These are phyloP conservation scores for Aphidius colemani DNA, from an alignment of 2,888 invertebrate genomes.

Conservation along the genomic window DNA sequence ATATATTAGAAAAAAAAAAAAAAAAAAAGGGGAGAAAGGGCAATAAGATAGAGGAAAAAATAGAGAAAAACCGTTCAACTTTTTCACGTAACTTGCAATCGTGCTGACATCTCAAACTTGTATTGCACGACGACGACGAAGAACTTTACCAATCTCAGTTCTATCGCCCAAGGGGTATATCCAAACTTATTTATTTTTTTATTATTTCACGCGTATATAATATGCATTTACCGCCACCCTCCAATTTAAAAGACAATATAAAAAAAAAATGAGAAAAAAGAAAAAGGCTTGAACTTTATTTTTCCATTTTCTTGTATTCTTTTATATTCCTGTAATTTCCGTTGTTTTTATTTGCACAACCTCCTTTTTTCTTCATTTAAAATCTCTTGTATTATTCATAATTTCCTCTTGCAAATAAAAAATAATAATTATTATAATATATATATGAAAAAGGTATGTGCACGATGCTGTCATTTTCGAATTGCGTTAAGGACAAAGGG, in stretches of 20 bases:
- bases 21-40: slow-evolving; percentile 7
- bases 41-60: slow-evolving; percentile 25
- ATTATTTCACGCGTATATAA: slow-evolving; percentile 9
- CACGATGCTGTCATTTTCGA: not conserved
- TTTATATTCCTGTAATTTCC: slow-evolving; percentile 1
- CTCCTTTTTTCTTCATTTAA: not conserved
- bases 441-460: too few relatives aligned
- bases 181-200: slow-evolving; percentile 26
- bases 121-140: slow-evolving; percentile 37
- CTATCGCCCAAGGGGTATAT: slow-evolving; percentile 14
- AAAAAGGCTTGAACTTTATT: not conserved
- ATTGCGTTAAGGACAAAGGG: slow-evolving; percentile 12
- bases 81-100: slow-evolving; percentile 40
- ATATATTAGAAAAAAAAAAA: slow-evolving; percentile 21
- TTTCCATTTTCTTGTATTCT: slow-evolving; percentile 6
- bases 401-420: not conserved
- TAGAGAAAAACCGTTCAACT: slow-evolving; percentile 29
- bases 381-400: not conserved
- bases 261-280: slow-evolving; percentile 16
- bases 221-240: slow-evolving; percentile 1
- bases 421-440: slow-evolving; percentile 5
- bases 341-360: not conserved
- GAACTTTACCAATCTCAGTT: slow-evolving; percentile 46
- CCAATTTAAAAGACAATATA: not conserved
- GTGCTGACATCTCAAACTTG: slow-evolving; percentile 41